These are phyloP conservation scores for Coranthus polyacanthus DNA, from an alignment of 2,797 vertebrate genomes.

Conservation along the genomic window DNA sequence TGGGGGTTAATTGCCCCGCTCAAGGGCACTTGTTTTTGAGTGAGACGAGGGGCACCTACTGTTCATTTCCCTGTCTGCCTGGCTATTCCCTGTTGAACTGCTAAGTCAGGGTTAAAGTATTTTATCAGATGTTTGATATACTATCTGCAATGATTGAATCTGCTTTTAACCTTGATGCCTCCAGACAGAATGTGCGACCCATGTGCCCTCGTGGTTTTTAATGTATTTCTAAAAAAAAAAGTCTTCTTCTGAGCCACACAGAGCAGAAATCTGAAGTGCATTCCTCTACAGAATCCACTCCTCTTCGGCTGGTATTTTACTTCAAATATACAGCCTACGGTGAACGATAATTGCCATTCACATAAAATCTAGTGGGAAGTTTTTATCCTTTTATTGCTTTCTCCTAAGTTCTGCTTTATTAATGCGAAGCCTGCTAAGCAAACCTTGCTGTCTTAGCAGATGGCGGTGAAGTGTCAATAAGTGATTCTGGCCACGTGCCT, in stretches of 20 bases:
- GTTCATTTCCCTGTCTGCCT: constrained; percentile 14
- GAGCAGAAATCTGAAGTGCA: neutral
- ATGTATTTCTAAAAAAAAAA: neutral
- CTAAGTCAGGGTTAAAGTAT: neutral
- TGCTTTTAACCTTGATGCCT: constrained; percentile 22
- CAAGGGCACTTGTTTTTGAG: constrained; percentile 47
- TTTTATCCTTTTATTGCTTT: constrained; percentile 38
- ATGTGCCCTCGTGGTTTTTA: constrained; percentile 6
- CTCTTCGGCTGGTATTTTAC: neutral
- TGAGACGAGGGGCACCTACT: constrained; percentile 14
- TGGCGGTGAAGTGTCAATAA: constrained; percentile 65
- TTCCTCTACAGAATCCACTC: neutral
- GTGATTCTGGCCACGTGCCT: constrained; percentile 66
- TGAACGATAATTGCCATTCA: constrained; percentile 33
- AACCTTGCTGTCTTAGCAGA: constrained; percentile 60
- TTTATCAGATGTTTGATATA: constrained; percentile 2
- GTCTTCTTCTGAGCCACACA: fast-evolving
- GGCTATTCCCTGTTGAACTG: constrained; percentile 2
- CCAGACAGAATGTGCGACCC: neutral
- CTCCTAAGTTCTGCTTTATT: constrained; percentile 31
- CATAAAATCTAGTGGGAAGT: constrained; percentile 26
- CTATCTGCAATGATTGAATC: neutral
- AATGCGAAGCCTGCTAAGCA: constrained; percentile 33
- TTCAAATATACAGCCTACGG: constrained; percentile 1
- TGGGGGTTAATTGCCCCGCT: constrained; percentile 60